These are phyloP conservation scores for Pachycephus smyrnensis DNA, from an alignment of 2,888 invertebrate species.

Conservation along the genomic window DNA sequence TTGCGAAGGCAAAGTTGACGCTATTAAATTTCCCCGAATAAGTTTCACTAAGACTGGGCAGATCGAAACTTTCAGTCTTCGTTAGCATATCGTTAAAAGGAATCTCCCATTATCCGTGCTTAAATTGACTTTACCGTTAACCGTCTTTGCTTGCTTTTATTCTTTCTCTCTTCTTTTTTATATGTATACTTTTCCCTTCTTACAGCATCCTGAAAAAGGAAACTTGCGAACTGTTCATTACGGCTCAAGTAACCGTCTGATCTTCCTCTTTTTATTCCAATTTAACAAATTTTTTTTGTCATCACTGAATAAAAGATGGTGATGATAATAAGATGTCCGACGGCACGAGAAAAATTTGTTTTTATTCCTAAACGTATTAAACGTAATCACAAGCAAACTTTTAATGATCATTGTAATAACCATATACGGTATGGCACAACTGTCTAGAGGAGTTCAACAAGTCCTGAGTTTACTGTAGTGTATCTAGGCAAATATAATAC, in stretches of 20 bases:
- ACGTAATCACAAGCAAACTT: background rate
- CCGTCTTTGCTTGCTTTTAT: background rate
- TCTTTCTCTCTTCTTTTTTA: background rate
- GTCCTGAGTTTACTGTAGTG: background rate
- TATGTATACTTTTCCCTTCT: background rate
- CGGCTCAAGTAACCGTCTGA: background rate
- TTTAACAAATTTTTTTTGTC: background rate
- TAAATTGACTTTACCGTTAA: background rate
- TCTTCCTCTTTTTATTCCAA: background rate
- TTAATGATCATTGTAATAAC: background rate
- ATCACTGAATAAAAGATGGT: background rate
- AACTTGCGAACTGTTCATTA: background rate
- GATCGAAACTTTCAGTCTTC: slow-evolving; percentile 12
- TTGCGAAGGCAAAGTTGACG: slow-evolving; percentile 12
- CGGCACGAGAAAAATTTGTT: background rate
- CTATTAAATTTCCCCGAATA: slow-evolving; percentile 21
- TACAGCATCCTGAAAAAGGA: background rate
- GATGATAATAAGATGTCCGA: background rate
- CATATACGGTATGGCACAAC: background rate
- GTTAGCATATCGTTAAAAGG: slow-evolving; percentile 21
- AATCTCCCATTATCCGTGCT: background rate
- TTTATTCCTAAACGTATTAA: background rate
- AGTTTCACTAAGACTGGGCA: background rate
- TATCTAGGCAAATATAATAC: background rate
- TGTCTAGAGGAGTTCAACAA: background rate